phyloP scores from a whole-genome alignment of 2,797 vertebrate genomes.

The Trachurus trachurus region DNA sequence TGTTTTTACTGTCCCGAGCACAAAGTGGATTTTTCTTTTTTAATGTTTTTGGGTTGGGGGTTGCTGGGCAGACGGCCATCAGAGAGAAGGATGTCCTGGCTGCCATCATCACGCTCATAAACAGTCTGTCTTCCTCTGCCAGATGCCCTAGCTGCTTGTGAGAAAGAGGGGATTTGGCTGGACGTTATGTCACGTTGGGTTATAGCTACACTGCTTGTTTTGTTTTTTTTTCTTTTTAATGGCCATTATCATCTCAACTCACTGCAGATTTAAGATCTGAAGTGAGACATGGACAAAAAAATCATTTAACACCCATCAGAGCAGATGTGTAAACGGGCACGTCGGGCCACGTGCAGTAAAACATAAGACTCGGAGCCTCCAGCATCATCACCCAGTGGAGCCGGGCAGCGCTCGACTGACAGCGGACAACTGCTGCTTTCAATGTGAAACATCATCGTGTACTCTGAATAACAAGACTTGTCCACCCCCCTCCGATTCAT shows the following conservation, averaged over 20 bases:
- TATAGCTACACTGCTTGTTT: conserved; percentile 28
- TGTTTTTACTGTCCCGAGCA: conserved; percentile 46
- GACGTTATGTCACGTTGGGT: neutral
- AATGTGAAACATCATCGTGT: conserved; percentile 16
- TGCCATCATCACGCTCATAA: conserved; percentile 31
- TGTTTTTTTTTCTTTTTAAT: conserved; percentile 12
- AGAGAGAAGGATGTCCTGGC: conserved; percentile 23
- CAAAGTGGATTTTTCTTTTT: conserved; percentile 42
- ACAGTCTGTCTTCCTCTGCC: conserved; percentile 26
- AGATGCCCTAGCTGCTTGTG: conserved; percentile 39
- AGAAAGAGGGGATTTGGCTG: conserved; percentile 27
- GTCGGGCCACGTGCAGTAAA: neutral
- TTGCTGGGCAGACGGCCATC: conserved; percentile 24
- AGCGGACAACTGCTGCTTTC: conserved; percentile 30
- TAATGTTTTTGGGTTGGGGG: neutral
- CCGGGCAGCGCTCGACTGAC: conserved; percentile 8
- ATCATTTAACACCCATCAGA: conserved; percentile 49
- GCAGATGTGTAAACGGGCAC: conserved; percentile 33
- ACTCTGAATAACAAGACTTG: conserved; percentile 25
- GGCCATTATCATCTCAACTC: conserved; percentile 26
- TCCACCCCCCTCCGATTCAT: conserved; percentile 38
- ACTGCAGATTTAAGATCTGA: conserved; percentile 22
- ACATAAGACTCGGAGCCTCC: conserved; percentile 27
- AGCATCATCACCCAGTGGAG: neutral
- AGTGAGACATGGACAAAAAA: conserved; percentile 11